Evolutionary conservation across 1,140 invertebrate species (phyloP).

Genomic region (Riptortus pedestris): DNA sequence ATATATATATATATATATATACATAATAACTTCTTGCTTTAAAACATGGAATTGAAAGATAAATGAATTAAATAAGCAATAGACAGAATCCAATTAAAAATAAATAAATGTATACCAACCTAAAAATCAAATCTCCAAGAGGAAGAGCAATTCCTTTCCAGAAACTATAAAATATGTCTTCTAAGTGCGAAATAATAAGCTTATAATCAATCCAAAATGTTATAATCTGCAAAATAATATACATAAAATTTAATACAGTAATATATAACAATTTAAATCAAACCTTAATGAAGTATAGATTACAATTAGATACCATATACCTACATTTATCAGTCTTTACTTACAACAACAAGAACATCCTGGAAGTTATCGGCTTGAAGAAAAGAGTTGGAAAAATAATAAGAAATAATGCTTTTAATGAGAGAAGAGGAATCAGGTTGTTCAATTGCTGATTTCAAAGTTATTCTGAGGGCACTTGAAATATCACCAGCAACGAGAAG

Average conservation of each 20-base stretch:
- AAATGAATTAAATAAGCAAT: neutral
- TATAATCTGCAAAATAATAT: neutral
- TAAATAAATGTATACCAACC: neutral
- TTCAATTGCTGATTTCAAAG: neutral
- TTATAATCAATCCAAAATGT: neutral
- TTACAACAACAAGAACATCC: neutral
- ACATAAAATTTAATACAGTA: neutral
- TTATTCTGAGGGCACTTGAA: neutral
- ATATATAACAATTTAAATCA: neutral
- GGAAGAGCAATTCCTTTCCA: neutral
- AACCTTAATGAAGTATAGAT: neutral
- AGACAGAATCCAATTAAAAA: neutral
- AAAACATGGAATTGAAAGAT: neutral
- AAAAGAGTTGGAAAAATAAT: conserved; percentile 11
- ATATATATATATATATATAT: no score
- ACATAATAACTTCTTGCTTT: neutral
- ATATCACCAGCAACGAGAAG: neutral
- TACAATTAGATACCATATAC: neutral
- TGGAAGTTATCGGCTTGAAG: neutral
- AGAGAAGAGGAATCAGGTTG: neutral
- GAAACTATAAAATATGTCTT: neutral
- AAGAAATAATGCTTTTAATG: neutral
- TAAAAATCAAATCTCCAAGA: conserved; percentile 7
- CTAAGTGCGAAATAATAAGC: neutral
- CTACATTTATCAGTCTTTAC: neutral